A percentile compares a stretch with the other conserved stretches of the same genome.
These are phyloP conservation scores for Lepidocyrtinus sp. DNA, from an alignment of 2,888 invertebrate genomes.

Conservation along the genomic window DNA sequence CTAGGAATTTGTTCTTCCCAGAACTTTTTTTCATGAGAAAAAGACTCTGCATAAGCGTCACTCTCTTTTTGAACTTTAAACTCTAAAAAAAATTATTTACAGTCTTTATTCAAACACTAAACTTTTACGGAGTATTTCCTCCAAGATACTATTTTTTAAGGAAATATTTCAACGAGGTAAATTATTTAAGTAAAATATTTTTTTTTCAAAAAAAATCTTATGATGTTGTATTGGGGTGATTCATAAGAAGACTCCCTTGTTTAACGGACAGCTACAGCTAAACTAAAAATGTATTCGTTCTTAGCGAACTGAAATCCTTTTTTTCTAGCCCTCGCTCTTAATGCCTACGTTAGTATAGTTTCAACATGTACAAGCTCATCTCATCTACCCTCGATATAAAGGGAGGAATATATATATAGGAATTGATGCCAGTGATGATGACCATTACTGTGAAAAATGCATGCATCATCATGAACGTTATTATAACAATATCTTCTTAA, in stretches of 20 bases:
- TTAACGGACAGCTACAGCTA: slow-evolving; percentile 45
- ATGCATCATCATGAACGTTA: slow-evolving; percentile 27
- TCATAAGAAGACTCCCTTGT: slow-evolving; percentile 30
- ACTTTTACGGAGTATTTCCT: too few species aligned
- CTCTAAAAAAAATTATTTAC: neutral
- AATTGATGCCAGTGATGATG: slow-evolving; percentile 32
- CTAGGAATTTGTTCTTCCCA: neutral
- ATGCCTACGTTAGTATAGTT: neutral
- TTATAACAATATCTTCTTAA: neutral
- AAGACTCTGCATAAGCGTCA: slow-evolving; percentile 13
- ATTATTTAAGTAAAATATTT: neutral
- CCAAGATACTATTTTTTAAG: too few species aligned
- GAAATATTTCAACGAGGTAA: too few species aligned
- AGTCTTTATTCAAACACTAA: neutral
- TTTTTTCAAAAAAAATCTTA: slow-evolving; percentile 24
- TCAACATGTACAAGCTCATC: neutral
- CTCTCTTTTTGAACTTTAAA: neutral
- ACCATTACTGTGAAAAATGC: slow-evolving; percentile 35
- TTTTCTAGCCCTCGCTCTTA: neutral
- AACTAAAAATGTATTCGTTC: neutral
- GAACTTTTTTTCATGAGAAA: neutral
- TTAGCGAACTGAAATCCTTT: neutral
- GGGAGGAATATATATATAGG: neutral
- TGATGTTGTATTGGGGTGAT: slow-evolving; percentile 10
- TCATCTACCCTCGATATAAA: neutral